Percentiles rank a stretch among this genome's conserved stretches.
Conservation (phyloP, 1,140 invertebrate species). For the Venturia canescens region DNA sequence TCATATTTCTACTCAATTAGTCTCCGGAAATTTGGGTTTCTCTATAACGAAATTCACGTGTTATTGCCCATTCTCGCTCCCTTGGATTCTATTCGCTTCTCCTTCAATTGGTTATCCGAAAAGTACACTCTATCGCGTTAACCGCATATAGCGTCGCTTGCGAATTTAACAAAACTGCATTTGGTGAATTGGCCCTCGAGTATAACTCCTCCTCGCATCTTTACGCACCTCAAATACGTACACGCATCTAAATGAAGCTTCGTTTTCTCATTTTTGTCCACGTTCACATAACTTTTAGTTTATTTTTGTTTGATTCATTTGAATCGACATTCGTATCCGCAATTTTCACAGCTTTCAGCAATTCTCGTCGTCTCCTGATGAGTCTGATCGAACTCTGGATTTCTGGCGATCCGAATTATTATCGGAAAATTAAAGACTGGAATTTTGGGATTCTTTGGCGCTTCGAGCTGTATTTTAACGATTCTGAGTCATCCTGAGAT, state of each 20-base stretch:
- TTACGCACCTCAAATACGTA: neutral
- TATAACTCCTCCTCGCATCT: neutral
- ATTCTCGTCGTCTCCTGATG: neutral
- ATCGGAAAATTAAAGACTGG: too few relatives aligned
- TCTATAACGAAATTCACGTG: neutral
- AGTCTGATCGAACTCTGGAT: neutral
- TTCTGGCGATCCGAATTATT: neutral
- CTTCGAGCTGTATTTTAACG: too few relatives aligned
- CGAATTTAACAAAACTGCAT: slow-evolving; percentile 13
- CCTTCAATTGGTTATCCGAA: slow-evolving; percentile 22
- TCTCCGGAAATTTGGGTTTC: too few relatives aligned
- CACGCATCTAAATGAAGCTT: neutral
- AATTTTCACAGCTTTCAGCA: neutral
- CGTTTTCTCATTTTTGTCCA: neutral
- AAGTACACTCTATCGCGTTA: slow-evolving; percentile 33
- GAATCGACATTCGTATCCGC: neutral
- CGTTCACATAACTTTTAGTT: neutral
- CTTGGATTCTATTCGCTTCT: neutral
- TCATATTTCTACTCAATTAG: too few relatives aligned
- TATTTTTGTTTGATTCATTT: neutral
- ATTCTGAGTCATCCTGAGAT: too few relatives aligned
- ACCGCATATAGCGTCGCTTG: slow-evolving; percentile 38
- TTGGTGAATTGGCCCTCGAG: slow-evolving; percentile 3
- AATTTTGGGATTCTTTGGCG: too few relatives aligned
- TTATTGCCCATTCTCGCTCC: neutral